These are phyloP conservation scores for Harpagifer antarcticus DNA, from an alignment of 2,797 vertebrate species.

Conservation along the genomic window DNA sequence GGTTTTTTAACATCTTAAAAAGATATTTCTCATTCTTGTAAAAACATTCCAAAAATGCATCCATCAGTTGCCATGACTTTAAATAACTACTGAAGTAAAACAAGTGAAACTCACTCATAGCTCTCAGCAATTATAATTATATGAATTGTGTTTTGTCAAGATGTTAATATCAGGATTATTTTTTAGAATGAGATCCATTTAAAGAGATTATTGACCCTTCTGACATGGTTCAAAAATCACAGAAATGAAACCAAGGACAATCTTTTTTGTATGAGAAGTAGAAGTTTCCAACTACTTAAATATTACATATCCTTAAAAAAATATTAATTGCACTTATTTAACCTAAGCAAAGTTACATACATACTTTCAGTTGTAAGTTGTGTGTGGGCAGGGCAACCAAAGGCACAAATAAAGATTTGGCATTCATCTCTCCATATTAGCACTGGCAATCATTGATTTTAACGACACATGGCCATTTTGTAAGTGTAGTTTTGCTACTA, in stretches of 20 bases:
- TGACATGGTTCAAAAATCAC: conserved; percentile 5
- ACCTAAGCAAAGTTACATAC: conserved; percentile 27
- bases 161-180: neutral
- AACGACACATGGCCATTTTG: conserved; percentile 28
- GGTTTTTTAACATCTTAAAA: conserved; percentile 24
- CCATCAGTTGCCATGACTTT: conserved; percentile 12
- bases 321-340: conserved; percentile 39
- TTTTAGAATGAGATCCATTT: neutral
- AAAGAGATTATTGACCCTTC: conserved; percentile 11
- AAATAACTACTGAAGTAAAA: conserved; percentile 17
- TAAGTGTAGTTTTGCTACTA: conserved; percentile 31
- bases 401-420: conserved; percentile 65
- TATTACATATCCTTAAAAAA: conserved; percentile 18
- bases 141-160: neutral
- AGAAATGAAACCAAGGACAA: conserved; percentile 21
- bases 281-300: neutral
- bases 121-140: conserved; percentile 1
- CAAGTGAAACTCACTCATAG: conserved; percentile 1
- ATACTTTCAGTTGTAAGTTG: conserved; percentile 15
- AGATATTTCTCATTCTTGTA: conserved; percentile 1
- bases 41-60: conserved; percentile 30
- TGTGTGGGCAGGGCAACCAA: conserved; percentile 35
- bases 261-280: neutral
- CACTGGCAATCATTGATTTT: neutral
- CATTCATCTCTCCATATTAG: conserved; percentile 27